Conservation (phyloP, 2,888 invertebrate species). For the Melieria omissa region DNA sequence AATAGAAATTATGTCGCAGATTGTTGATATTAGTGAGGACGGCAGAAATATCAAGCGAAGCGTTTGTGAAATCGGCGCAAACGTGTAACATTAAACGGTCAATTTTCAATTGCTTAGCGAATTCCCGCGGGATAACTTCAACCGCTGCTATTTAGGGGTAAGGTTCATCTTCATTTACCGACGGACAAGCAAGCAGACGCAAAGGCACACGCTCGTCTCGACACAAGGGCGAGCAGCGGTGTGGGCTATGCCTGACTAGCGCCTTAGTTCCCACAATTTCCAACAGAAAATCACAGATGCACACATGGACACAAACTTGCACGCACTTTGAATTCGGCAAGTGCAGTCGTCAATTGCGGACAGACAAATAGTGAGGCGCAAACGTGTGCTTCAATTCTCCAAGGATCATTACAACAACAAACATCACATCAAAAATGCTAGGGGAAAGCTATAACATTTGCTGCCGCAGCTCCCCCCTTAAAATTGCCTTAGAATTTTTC, state of each 20-base stretch:
- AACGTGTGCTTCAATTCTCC: conserved; percentile 60
- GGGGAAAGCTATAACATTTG: neutral
- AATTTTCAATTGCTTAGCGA: conserved; percentile 57
- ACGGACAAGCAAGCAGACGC: conserved; percentile 12
- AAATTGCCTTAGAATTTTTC: conserved; percentile 24
- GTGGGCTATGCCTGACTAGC: conserved; percentile 2
- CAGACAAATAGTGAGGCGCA: conserved; percentile 14
- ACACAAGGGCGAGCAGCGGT: neutral
- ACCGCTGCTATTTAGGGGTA: conserved; percentile 52
- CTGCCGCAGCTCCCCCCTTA: neutral
- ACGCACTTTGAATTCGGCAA: too few species aligned
- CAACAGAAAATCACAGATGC: too few species aligned
- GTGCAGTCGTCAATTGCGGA: too few species aligned
- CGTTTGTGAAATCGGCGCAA: neutral
- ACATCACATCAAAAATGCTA: neutral
- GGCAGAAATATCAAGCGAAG: neutral
- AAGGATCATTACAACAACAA: conserved; percentile 52
- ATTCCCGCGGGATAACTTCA: conserved; percentile 58
- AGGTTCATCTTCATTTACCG: conserved; percentile 48
- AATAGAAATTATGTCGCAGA: too few species aligned
- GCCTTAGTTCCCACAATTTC: conserved; percentile 23
- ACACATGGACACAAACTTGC: too few species aligned
- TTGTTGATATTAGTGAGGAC: too few species aligned
- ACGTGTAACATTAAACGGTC: conserved; percentile 60
- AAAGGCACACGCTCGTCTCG: conserved; percentile 1